A percentile compares a stretch with the other conserved stretches of the same genome.
Conservation (phyloP, 2,888 invertebrate species). For the Leuctra nigra region DNA sequence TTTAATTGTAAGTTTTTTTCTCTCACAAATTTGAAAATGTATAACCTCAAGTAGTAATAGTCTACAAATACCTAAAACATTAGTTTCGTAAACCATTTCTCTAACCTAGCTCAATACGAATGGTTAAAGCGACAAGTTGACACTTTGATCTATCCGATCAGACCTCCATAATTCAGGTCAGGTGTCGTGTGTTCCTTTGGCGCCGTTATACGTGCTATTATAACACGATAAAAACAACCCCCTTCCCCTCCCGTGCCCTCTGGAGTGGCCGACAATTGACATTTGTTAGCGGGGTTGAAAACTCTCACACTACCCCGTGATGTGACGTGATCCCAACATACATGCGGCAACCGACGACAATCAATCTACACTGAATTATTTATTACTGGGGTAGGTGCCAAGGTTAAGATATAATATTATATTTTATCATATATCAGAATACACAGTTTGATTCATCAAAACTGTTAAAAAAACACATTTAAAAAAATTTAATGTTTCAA, state of each 20-base stretch:
- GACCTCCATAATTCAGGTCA: neutral
- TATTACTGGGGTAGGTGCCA: neutral
- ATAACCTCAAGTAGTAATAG: too few relatives aligned
- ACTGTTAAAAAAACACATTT: neutral
- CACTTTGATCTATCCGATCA: neutral
- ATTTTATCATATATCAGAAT: neutral
- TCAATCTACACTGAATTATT: slow-evolving; percentile 23
- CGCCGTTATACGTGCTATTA: neutral
- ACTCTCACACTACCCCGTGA: neutral
- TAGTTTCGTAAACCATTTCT: too few relatives aligned
- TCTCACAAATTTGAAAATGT: too few relatives aligned
- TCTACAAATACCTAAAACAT: too few relatives aligned
- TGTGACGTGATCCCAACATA: slow-evolving; percentile 17
- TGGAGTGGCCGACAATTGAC: neutral
- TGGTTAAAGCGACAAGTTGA: too few relatives aligned
- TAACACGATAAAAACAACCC: neutral
- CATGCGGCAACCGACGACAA: slow-evolving; percentile 18
- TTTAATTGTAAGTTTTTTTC: too few relatives aligned
- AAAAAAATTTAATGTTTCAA: neutral
- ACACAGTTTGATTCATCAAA: neutral
- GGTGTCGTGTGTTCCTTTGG: neutral
- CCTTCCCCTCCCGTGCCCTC: too few relatives aligned
- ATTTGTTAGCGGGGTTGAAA: neutral
- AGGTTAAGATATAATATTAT: neutral
- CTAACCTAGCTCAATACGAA: too few relatives aligned